These are phyloP conservation scores for Labeo rohita DNA, from an alignment of 2,113 vertebrate species.

Conservation along the genomic window DNA sequence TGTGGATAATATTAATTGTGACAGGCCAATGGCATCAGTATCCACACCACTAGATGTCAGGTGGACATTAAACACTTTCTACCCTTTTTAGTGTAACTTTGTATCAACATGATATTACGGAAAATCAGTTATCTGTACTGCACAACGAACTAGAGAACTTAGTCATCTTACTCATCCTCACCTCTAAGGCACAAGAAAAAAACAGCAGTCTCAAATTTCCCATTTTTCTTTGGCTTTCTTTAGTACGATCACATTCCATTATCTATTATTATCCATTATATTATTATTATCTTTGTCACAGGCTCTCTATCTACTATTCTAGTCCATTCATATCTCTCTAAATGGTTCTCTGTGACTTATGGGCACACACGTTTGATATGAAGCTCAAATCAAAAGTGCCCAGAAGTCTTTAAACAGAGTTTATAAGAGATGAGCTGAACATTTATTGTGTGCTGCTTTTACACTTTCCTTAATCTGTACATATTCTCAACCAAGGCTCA, in stretches of 20 bases:
- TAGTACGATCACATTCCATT: neutral
- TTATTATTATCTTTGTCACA: neutral
- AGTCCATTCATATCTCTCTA: neutral
- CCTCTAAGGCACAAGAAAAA: neutral
- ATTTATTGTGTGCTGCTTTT: slow-evolving; percentile 7
- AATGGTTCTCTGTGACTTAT: neutral
- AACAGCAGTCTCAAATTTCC: neutral
- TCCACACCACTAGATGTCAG: neutral
- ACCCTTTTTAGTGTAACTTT: neutral
- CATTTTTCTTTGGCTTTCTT: slow-evolving; percentile 16
- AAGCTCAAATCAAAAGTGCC: neutral
- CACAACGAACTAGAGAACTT: neutral
- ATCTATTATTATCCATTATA: neutral
- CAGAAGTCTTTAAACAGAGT: neutral
- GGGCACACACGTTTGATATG: neutral
- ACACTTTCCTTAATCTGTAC: neutral
- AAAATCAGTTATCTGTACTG: neutral
- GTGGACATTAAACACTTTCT: neutral
- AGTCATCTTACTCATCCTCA: neutral
- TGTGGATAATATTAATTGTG: neutral
- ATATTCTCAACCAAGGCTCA: neutral
- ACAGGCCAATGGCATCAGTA: neutral
- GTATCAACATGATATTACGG: neutral
- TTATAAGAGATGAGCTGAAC: neutral
- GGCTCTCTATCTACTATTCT: neutral